Evolutionary conservation across 2,797 vertebrate genomes (phyloP), one percentile per base, ranked within the genome.

Genomic region (Tragelaphus eurycerus): DNA sequence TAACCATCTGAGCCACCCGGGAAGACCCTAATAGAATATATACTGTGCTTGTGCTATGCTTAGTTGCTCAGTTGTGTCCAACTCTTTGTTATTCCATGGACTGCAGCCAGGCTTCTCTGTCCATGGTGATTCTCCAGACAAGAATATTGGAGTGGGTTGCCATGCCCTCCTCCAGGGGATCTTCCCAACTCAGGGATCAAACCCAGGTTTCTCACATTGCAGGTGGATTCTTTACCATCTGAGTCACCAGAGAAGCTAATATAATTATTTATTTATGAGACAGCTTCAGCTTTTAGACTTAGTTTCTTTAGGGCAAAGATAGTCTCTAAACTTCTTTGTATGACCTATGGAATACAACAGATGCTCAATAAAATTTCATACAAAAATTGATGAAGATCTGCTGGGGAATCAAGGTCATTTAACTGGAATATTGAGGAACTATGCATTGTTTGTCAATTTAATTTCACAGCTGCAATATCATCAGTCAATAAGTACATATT

Each of bases 321-420:
- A 38, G 17, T 60, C 87, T 96, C 57, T 86, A 88, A 96, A 92
- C 4, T 93, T 46, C 16, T 59, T 92, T 88, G 52, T 91, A 46
- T 93, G 48, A 64, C 9, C 54, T 84, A 38, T 54, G 31, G n/a
- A 82, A 57, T 34, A 79, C 7, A 95, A 29, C 8, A 93, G 46
- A 95, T n/a, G n/a, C 34, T 94, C 74, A 91, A 7, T 71, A 81
- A 84, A 76, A 78, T 55, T 96, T 92, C 15, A 25, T 90, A 59
- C 16, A 54, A 90, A 89, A 14, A 57, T 29, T 64, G 60, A 9
- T 88, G 31, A 95, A 46, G 50, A 55, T 6, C 31, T 78, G 17
- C 13, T 88, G 8, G 89, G 31, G 31, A 86, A 62, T 64, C 6
- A 34, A 52, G 46, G 74, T 6, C 19, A 54, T 31, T 90, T 90